A percentile compares a stretch with the other conserved stretches of the same genome.
phyloP scores from a whole-genome alignment of 2,797 vertebrate species.

The Kryptopterus vitreolus region DNA sequence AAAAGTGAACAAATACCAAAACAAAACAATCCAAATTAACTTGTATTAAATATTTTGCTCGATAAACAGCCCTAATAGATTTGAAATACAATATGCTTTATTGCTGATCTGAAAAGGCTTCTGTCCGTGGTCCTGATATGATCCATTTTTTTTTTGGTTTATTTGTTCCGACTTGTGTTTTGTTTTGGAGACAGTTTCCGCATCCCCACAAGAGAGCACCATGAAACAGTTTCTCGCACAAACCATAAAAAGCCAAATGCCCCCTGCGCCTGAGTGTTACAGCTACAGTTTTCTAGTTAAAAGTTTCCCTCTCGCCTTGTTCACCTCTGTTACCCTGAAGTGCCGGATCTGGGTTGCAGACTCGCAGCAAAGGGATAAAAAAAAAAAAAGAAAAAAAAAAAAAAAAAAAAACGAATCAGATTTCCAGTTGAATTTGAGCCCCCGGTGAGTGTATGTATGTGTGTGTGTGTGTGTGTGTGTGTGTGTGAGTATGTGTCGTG shows the following conservation, averaged over 20 bases:
- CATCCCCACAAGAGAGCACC: constrained; percentile 3
- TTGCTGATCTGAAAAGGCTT: background rate
- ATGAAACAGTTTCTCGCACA: constrained; percentile 21
- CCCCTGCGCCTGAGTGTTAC: constrained; percentile 29
- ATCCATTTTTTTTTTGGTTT: background rate
- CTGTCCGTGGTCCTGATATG: constrained; percentile 51
- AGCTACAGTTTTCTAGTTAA: constrained; percentile 46
- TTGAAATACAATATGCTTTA: no score
- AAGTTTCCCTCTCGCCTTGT: constrained; percentile 28
- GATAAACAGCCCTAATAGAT: no score
- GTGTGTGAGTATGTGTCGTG: constrained; percentile 36
- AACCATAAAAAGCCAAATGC: constrained; percentile 9
- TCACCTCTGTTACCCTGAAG: constrained; percentile 41
- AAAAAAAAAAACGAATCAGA: constrained; percentile 25
- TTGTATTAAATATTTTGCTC: no score
- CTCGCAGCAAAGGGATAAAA: constrained; percentile 39
- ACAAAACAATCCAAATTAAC: no score
- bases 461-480: constrained; percentile 25
- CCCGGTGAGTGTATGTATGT: constrained; percentile 16
- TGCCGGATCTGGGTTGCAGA: constrained; percentile 29
- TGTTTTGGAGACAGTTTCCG: background rate
- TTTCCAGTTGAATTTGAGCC: constrained; percentile 45
- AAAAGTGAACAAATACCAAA: no score
- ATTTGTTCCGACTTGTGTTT: background rate
- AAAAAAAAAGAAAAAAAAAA: constrained; percentile 17